phyloP scores from a whole-genome alignment of 2,888 invertebrate genomes.

The Epistrophe grossulariae region DNA sequence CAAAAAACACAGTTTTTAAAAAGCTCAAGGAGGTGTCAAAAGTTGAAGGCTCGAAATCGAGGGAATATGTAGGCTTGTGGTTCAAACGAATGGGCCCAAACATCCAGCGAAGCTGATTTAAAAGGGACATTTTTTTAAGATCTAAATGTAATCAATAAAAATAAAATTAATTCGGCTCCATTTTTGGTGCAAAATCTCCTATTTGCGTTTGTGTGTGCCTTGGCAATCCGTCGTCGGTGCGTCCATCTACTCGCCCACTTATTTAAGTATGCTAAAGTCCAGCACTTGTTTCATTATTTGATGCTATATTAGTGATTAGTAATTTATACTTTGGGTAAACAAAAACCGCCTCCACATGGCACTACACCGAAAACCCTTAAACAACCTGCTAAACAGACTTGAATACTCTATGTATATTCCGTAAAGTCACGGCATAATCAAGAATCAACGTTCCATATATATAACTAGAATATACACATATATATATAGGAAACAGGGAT shows the following conservation, averaged over 20 bases:
- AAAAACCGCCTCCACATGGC: conserved; percentile 19
- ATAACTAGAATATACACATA: background rate
- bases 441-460: background rate
- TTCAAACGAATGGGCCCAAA: no score
- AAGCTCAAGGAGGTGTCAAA: no score
- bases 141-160: no score
- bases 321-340: conserved; percentile 64
- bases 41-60: no score
- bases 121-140: no score
- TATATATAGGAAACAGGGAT: background rate
- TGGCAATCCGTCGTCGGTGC: no score
- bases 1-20: no score
- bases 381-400: conserved; percentile 69
- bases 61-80: no score
- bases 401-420: conserved; percentile 30
- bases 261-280: background rate
- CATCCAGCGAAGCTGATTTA: no score
- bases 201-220: no score
- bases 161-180: no score
- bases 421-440: conserved; percentile 58
- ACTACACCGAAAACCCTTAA: conserved; percentile 1
- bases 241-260: background rate
- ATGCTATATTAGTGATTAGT: conserved; percentile 69
- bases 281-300: conserved; percentile 25
- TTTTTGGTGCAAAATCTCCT: no score